Percentiles rank a stretch among this genome's conserved stretches.
These are phyloP conservation scores for Clepsis dumicolana DNA, from an alignment of 2,888 invertebrate species.

Conservation along the genomic window DNA sequence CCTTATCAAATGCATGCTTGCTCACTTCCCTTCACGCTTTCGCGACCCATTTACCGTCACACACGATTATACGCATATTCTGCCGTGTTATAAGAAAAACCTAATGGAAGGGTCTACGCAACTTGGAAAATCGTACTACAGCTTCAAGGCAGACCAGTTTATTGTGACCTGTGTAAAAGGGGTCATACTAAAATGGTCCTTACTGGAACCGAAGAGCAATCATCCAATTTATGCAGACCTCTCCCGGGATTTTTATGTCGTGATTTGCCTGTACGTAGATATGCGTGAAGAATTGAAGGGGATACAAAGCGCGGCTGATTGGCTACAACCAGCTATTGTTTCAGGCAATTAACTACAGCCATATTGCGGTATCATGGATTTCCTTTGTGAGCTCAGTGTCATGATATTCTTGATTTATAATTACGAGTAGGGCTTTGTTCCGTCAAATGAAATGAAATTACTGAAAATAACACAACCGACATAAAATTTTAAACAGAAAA, in stretches of 20 bases:
- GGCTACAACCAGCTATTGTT: constrained; percentile 25
- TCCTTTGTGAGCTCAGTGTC: not conserved
- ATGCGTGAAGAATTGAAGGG: constrained; percentile 19
- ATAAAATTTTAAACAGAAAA: no score
- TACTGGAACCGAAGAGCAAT: not conserved
- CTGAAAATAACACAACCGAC: no score
- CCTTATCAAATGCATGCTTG: constrained; percentile 1
- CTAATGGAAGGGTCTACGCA: not conserved
- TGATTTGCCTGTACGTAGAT: not conserved
- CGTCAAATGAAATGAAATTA: not conserved
- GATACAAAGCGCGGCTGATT: constrained; percentile 17
- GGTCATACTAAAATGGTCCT: not conserved
- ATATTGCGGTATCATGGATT: not conserved
- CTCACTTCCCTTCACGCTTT: constrained; percentile 1
- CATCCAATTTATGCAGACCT: not conserved
- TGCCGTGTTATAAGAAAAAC: not conserved
- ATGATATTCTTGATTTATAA: not conserved
- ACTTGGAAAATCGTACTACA: not conserved
- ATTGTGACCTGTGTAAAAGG: not conserved
- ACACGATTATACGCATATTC: constrained; percentile 28
- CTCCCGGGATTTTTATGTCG: not conserved
- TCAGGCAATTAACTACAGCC: constrained; percentile 14
- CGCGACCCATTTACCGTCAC: constrained; percentile 23
- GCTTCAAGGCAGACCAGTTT: not conserved
- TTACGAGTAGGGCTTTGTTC: not conserved